Evolutionary conservation across 1,140 invertebrate genomes (phyloP).

Genomic region (Chironomus tepperi): DNA sequence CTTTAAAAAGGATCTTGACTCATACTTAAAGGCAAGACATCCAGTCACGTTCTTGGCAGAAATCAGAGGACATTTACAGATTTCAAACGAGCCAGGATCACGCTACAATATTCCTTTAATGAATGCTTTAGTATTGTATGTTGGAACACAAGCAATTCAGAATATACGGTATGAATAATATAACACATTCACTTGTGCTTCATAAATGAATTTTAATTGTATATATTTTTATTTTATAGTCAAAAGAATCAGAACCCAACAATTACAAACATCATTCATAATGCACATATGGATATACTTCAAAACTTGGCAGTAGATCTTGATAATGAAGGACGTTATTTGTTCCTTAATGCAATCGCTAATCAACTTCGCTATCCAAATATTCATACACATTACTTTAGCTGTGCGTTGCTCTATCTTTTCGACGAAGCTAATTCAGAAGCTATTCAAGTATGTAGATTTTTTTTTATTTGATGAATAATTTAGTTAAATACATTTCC

Average conservation of each 20-base stretch:
- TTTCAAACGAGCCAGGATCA: constrained; percentile 73
- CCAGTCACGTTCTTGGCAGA: constrained; percentile 95
- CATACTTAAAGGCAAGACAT: constrained; percentile 87
- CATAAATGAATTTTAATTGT: background rate
- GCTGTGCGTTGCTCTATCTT: constrained; percentile 89
- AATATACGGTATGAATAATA: constrained; percentile 50
- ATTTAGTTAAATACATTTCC: background rate
- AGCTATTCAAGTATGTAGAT: constrained; percentile 65
- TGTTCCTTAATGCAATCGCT: constrained; percentile 96
- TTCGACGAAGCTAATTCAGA: constrained; percentile 98
- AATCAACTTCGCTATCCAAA: constrained; percentile 98
- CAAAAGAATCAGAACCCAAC: constrained; percentile 79
- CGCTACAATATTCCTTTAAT: constrained; percentile 93
- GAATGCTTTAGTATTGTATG: constrained; percentile 95
- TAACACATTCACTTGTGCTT: background rate
- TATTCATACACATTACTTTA: constrained; percentile 99
- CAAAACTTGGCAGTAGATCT: constrained; percentile 96
- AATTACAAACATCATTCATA: constrained; percentile 93
- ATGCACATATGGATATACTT: constrained; percentile 99
- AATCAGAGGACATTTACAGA: constrained; percentile 79
- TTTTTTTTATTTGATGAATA: background rate
- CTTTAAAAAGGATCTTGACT: constrained; percentile 94
- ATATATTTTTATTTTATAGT: constrained; percentile 42
- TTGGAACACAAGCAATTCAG: constrained; percentile 91
- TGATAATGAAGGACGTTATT: constrained; percentile 92